Base-by-base conservation (phyloP, 2,113 vertebrate species). In the Channa maculata region DNA sequence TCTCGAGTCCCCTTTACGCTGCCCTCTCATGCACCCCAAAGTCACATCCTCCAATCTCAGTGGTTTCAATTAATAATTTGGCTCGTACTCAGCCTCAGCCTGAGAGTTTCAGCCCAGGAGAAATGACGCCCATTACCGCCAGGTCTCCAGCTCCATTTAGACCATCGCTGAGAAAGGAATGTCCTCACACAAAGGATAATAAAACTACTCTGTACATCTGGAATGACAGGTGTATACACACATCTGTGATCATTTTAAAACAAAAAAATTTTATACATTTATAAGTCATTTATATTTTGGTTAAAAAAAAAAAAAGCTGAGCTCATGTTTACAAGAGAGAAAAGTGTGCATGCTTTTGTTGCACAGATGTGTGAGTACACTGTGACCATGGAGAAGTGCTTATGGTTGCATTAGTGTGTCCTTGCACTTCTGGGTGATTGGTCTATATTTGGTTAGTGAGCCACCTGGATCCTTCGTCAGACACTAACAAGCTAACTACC, bases 61-160 rank as follows among this genome's bases (percentile, higher is more conserved):
- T 84, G 85, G 79, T 84, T 86, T 90, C 79, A 88, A 90, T 87
- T 91, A 89, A 24, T 24, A 24, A 85, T 68, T 77, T 82, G n/a
- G 33, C 61, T 84, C 82, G 81, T 65, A 65, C 59, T 24, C 46
- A 70, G 65, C 55, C 71, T 76, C 54, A 79, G 76, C 72, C 66
- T 79, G 85, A 66, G 44, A 85, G 70, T 77, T 65, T 81, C 64
- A 77, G 63, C 88, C 71, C 84, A 38, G 46, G 85, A 86, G 89
- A 87, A 79, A 81, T 74, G 78, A 86, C 61, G 70, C 67, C 83
- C 75, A 87, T 90, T 91, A 87, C 74, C 54, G 71, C 72, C 75
- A 84, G 80, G 75, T 83, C 83, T 82, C 57, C 57, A 65, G 60
- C 82, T 87, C 85, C 58, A 77, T 87, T 89, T 80, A 66, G 45